A percentile compares a stretch with the other conserved stretches of the same genome.
Conservation (phyloP, 2,888 invertebrate species). For the Allophyes oxyacanthae region DNA sequence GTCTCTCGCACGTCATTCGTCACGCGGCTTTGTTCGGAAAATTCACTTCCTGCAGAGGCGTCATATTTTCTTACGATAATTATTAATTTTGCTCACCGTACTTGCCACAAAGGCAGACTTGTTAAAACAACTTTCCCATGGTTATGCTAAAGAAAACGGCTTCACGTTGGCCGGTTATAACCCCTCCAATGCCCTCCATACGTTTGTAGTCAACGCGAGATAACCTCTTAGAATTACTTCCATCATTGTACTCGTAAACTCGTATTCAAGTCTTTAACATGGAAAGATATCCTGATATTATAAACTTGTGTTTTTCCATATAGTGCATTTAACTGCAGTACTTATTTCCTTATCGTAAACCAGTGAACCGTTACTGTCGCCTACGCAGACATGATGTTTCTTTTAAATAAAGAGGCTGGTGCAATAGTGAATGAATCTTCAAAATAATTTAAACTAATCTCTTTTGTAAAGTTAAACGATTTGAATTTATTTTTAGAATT, state of each 20-base stretch:
- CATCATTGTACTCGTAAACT: constrained; percentile 14
- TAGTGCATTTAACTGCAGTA: constrained; percentile 2
- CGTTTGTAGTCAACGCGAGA: constrained; percentile 29
- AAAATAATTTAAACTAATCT: neutral
- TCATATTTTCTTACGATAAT: constrained; percentile 48
- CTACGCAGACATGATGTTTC: constrained; percentile 10
- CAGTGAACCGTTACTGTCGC: constrained; percentile 13
- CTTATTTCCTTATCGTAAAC: constrained; percentile 8
- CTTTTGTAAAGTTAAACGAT: neutral
- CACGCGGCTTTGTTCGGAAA: constrained; percentile 51
- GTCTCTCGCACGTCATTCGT: constrained; percentile 51
- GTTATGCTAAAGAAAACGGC: constrained; percentile 44
- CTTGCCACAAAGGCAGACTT: constrained; percentile 37
- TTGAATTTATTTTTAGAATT: neutral
- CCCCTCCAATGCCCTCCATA: constrained; percentile 30
- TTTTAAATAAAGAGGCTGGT: constrained; percentile 20
- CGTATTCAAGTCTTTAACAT: constrained; percentile 2
- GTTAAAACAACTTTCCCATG: constrained; percentile 52
- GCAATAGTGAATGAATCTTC: neutral
- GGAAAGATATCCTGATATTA: no score
- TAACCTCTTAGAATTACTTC: constrained; percentile 37
- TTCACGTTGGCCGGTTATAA: constrained; percentile 42
- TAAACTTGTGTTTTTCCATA: no score
- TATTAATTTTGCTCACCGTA: constrained; percentile 37
- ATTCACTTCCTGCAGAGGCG: constrained; percentile 55